Conservation (phyloP, 2,113 vertebrate species). For the Collichthys lucidus region DNA sequence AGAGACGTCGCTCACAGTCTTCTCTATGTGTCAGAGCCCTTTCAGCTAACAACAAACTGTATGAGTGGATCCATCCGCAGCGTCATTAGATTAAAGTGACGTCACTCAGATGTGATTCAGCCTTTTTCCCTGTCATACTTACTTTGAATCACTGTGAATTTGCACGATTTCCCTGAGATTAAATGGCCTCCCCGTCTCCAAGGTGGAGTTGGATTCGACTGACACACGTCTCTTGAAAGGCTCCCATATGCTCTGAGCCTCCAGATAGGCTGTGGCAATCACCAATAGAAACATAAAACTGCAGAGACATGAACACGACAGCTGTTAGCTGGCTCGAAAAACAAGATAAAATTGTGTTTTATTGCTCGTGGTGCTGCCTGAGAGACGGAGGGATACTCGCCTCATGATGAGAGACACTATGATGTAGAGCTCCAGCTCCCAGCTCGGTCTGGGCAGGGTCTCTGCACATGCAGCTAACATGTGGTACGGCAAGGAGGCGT, state of each 20-base stretch:
- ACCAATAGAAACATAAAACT: slow-evolving; percentile 97
- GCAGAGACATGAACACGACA: slow-evolving; percentile 58
- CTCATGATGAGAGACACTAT: slow-evolving; percentile 97
- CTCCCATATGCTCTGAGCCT: slow-evolving; percentile 99
- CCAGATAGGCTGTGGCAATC: slow-evolving; percentile 95
- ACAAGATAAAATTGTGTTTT: no score
- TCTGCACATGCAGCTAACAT: slow-evolving; percentile 95
- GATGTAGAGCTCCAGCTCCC: slow-evolving; percentile 96
- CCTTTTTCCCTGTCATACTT: slow-evolving; percentile 69
- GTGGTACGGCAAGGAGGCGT: slow-evolving; percentile 97
- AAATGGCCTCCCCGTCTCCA: slow-evolving; percentile 95
- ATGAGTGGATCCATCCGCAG: neutral
- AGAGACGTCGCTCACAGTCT: no score
- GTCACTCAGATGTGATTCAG: neutral
- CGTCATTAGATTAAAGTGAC: neutral
- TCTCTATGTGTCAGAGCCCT: neutral
- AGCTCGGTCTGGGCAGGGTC: slow-evolving; percentile 94
- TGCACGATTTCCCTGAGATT: slow-evolving; percentile 99
- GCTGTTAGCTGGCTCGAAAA: neutral
- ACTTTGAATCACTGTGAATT: slow-evolving; percentile 95
- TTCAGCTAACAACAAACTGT: neutral
- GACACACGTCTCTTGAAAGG: slow-evolving; percentile 94
- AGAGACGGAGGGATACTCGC: slow-evolving; percentile 65
- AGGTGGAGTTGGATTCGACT: slow-evolving; percentile 91
- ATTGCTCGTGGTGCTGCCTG: no score